Conservation (phyloP, 2,113 vertebrate species). For the Cynocephalus volans region DNA sequence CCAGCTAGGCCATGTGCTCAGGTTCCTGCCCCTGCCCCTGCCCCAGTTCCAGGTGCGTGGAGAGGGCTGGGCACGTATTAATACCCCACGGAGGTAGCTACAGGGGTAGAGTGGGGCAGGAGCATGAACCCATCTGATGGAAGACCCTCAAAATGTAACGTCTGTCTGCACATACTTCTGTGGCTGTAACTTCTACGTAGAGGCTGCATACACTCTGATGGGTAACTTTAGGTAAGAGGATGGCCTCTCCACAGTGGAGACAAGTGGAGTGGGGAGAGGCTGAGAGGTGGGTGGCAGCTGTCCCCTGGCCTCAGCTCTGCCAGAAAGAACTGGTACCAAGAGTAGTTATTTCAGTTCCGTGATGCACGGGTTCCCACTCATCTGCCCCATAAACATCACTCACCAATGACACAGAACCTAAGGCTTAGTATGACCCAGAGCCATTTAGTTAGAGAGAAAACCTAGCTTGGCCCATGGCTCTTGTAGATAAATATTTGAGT, state of each 20-base stretch:
- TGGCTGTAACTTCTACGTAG: neutral
- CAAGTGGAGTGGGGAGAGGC: neutral
- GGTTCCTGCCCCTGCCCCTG: neutral
- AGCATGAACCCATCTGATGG: rapidly evolving
- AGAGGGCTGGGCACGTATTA: neutral
- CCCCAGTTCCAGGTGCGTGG: neutral
- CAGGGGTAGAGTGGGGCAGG: neutral
- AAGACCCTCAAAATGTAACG: no score
- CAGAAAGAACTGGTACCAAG: neutral
- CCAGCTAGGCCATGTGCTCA: neutral
- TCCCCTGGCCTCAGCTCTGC: neutral
- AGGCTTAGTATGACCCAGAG: neutral
- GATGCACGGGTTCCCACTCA: rapidly evolving
- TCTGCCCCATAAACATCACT: neutral
- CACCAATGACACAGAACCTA: neutral
- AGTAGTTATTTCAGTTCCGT: no score
- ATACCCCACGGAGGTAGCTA: neutral
- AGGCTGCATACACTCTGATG: neutral
- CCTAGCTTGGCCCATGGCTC: neutral
- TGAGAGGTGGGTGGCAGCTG: neutral
- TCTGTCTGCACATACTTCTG: neutral
- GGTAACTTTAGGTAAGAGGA: neutral
- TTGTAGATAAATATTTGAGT: neutral
- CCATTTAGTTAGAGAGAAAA: neutral
- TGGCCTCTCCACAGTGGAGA: neutral